phyloP scores from a whole-genome alignment of 1,140 invertebrate species.

The Paraescarpia echinospica region DNA sequence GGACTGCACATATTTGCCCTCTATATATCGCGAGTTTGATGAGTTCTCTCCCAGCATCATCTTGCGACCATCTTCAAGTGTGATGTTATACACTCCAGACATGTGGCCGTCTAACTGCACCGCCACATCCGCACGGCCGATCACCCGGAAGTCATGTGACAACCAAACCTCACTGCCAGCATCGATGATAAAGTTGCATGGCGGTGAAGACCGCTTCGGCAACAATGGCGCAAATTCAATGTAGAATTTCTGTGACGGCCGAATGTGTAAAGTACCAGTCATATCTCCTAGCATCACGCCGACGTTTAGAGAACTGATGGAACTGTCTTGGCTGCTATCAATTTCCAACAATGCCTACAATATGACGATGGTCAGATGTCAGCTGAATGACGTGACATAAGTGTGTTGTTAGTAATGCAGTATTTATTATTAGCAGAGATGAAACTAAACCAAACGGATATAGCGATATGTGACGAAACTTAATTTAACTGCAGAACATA shows the following conservation, averaged over 20 bases:
- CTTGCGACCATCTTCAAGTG: constrained; percentile 35
- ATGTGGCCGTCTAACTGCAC: constrained; percentile 36
- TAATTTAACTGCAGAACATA: too few relatives aligned
- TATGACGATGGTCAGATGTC: neutral
- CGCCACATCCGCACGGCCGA: constrained; percentile 35
- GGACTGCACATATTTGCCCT: constrained; percentile 13
- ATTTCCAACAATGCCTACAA: constrained; percentile 41
- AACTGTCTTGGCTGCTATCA: constrained; percentile 22
- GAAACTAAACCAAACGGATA: too few relatives aligned
- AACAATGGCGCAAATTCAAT: constrained; percentile 38
- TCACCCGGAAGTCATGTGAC: constrained; percentile 37
- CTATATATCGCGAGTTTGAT: constrained; percentile 36
- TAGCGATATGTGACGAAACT: too few relatives aligned
- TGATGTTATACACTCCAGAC: constrained; percentile 44
- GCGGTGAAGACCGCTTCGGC: constrained; percentile 36
- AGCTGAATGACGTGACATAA: neutral
- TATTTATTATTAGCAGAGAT: too few relatives aligned
- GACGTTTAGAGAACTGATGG: constrained; percentile 34
- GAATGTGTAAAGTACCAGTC: constrained; percentile 37
- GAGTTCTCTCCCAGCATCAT: constrained; percentile 35
- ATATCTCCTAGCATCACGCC: constrained; percentile 41
- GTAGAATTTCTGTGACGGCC: constrained; percentile 36
- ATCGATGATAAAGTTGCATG: constrained; percentile 40
- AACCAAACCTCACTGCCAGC: constrained; percentile 36
- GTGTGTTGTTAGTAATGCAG: too few relatives aligned